A percentile compares a stretch with the other conserved stretches of the same genome.
phyloP scores from a whole-genome alignment of 2,113 vertebrate species.

The Microtus richardsoni region DNA sequence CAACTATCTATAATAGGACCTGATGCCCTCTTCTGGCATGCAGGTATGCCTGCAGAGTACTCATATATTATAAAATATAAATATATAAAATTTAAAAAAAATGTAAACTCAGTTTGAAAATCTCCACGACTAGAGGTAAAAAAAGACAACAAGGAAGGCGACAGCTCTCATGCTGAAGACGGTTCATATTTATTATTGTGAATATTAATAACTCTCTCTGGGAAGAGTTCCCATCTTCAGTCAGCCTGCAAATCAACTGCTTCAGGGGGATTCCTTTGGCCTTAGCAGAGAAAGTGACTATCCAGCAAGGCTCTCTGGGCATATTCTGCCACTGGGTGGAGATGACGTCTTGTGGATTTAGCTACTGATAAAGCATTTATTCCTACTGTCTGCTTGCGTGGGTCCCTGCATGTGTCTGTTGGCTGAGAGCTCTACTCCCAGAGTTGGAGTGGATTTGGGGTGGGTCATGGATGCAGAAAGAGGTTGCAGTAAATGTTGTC shows the following conservation, averaged over 20 bases:
- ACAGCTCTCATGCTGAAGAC: neutral
- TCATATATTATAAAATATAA: neutral
- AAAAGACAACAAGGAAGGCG: neutral
- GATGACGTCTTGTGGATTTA: neutral
- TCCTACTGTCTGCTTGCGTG: neutral
- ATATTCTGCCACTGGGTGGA: neutral
- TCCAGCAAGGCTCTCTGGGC: neutral
- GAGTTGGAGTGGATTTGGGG: neutral
- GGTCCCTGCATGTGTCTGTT: rapidly evolving
- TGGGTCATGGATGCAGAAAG: neutral
- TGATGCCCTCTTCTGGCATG: neutral
- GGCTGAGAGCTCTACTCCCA: neutral
- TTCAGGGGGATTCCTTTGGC: neutral
- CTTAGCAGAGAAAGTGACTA: neutral
- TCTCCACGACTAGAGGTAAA: constrained; percentile 16
- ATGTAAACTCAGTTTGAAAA: constrained; percentile 22
- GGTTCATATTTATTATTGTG: neutral
- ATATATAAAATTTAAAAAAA: neutral
- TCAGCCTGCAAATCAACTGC: constrained; percentile 23
- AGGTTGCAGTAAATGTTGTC: neutral
- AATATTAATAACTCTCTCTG: neutral
- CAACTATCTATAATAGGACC: neutral
- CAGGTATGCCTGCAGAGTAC: neutral
- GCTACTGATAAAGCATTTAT: neutral
- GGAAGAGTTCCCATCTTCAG: neutral